A percentile compares a stretch with the other conserved stretches of the same genome.
Evolutionary conservation across 2,888 invertebrate genomes (phyloP).

Genomic region (Melieria crassipennis): DNA sequence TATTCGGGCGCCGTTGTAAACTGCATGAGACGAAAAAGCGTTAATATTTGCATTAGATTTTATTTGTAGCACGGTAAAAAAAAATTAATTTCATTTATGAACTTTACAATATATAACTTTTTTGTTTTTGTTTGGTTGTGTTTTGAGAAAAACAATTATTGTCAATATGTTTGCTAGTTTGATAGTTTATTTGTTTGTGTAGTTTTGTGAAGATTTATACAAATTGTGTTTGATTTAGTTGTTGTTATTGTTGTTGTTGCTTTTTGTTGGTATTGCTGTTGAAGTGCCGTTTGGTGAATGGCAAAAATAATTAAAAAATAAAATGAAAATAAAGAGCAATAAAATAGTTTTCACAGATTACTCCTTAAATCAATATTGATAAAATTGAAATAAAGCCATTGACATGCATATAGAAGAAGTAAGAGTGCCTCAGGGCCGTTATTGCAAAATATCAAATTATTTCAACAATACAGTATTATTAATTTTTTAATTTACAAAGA

Average conservation of each 20-base stretch:
- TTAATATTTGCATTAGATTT: neutral
- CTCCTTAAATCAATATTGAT: no score
- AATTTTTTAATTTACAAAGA: no score
- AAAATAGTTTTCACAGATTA: no score
- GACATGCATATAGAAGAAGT: no score
- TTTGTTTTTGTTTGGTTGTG: neutral
- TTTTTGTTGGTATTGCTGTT: neutral
- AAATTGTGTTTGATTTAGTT: neutral
- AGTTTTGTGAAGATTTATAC: neutral
- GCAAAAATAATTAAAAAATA: neutral
- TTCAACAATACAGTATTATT: no score
- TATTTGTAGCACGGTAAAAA: neutral
- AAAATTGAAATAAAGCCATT: no score
- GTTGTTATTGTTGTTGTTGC: slow-evolving; percentile 9
- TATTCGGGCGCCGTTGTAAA: slow-evolving; percentile 66
- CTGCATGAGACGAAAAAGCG: slow-evolving; percentile 42
- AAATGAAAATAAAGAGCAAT: no score
- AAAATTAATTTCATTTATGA: neutral
- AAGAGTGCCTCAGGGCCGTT: no score
- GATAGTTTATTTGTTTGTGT: neutral
- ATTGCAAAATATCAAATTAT: no score
- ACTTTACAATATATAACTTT: neutral
- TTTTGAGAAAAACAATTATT: neutral
- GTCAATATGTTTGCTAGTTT: neutral
- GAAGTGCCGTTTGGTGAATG: neutral